Conservation (phyloP, 2,888 invertebrate species). For the Galeruca laticollis region DNA sequence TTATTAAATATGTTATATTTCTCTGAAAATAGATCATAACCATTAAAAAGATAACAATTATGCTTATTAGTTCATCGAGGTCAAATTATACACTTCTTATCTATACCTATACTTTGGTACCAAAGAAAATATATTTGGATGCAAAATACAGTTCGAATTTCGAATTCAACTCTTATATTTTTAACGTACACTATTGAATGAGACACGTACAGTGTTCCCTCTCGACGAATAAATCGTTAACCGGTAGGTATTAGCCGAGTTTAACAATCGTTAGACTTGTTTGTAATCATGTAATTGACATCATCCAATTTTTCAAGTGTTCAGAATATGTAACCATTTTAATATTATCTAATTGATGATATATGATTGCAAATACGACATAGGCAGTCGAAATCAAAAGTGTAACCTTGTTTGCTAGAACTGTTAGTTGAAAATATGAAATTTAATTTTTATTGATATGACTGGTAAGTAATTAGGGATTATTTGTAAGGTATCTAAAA, state of each 20-base stretch:
- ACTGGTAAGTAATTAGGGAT: neutral
- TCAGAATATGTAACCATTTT: neutral
- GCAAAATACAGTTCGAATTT: no score
- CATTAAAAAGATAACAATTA: no score
- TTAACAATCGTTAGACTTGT: neutral
- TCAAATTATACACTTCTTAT: no score
- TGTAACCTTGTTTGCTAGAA: neutral
- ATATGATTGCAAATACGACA: neutral
- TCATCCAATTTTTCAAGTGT: neutral
- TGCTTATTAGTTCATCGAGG: no score
- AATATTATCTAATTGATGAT: slow-evolving; percentile 3
- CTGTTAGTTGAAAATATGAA: neutral
- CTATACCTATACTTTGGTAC: no score
- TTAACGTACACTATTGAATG: no score
- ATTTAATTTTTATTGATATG: neutral
- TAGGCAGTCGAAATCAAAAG: neutral
- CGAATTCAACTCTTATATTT: no score
- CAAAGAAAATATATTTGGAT: no score
- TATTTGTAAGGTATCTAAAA: neutral
- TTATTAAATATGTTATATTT: no score
- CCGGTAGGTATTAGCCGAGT: neutral
- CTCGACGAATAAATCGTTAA: neutral
- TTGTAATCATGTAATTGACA: slow-evolving; percentile 1
- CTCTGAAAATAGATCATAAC: no score
- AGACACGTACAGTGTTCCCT: neutral